Base-by-base conservation (phyloP, 2,113 vertebrate species). In the Ramphastos sulfuratus region DNA sequence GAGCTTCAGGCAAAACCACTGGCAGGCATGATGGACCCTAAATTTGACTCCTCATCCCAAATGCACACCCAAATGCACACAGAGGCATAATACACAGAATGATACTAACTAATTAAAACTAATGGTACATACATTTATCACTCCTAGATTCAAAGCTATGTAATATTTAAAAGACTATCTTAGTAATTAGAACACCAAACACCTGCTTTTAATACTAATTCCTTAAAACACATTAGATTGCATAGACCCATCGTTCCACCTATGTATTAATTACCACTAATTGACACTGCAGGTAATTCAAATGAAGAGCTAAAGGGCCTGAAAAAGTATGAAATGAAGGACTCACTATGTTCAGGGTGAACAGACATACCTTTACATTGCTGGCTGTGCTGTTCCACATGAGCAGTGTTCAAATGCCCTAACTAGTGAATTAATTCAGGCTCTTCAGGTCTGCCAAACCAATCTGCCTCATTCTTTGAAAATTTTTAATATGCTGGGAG, bases 201-300 rank as follows among this genome's bases (percentile, higher is more conserved):
- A 82, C 55, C 76, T 12, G 3, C 54, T 91, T 92, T 87, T 75
- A 87, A 87, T 61, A 56, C 35, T 35, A 81, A 20, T 69, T 72
- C 46, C 74, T 84, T 78, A 75, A 92, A 69, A 93, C 0, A 7
- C 31, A 85, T 85, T 88, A 55, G 48, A 89, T 69, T 82, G 39
- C 54, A 69, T 87, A 85, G 92, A 84, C 82, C 58, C 70, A 87
- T 92, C 56, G 61, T 69, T 83, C 48, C 44, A 66, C 42, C 66
- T 42, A 13, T 70, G 11, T 82, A 73, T 83, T 90, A 95, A 86
- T 91, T 92, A 67, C 39, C 70, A 54, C 82, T 92, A 87, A 95
- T 48, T 87, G 85, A 67, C 73, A 71, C 60, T 70, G 70, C 25
- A 78, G 25, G 20, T 86, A 65, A 54, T 91, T 93, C 82, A 92